Evolutionary conservation across 2,797 vertebrate species (phyloP), one percentile per base, ranked within the genome.

Genomic region (Cuculus canorus): DNA sequence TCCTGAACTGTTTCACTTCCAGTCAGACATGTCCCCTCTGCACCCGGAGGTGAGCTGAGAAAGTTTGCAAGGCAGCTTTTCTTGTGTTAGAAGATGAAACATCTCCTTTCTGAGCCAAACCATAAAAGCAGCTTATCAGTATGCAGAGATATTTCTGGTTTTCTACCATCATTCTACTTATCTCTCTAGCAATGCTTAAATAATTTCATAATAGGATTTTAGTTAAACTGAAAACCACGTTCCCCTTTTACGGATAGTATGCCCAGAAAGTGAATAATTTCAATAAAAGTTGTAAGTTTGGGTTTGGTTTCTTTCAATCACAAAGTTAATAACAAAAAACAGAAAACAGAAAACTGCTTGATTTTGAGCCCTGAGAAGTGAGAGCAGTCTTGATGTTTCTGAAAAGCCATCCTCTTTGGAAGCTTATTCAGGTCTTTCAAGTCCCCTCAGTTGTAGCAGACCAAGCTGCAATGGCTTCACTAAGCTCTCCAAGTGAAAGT

Each of bases 1-100:
- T 52, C 30, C 17, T 1, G 5, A 37, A 27, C 66, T 0, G 0
- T 53, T 69, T 69, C 45, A 24, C n/a, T 70, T 61, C 8, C 10
- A n/a, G 18, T 41, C 57, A 50, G 60, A 30, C 43, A 66, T 2
- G 4, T 12, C 30, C 32, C 39, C 13, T 35, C 65, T 22, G 66
- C 57, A n/a, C 37, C 2, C 3, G 57, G 8, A 8, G 3, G 10
- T 8, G n/a, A 82, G 35, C 27, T 56, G 48, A 13, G 65, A n/a
- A 80, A 48, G 8, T 21, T 7, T 66, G 32, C 53, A 33, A 63
- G 24, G 35, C 9, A 7, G 18, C 59, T 65, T 79, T 48, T 23
- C 43, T 52, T 27, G 24, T 28, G 22, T 33, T 53, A 28, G 28
- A 41, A 81, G 19, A 53, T 9, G n/a, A 53, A 43, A 35, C 12